Evolutionary conservation across 1,140 invertebrate species (phyloP), one percentile per base, ranked within the genome.

Genomic region (Drosophila sproati): DNA sequence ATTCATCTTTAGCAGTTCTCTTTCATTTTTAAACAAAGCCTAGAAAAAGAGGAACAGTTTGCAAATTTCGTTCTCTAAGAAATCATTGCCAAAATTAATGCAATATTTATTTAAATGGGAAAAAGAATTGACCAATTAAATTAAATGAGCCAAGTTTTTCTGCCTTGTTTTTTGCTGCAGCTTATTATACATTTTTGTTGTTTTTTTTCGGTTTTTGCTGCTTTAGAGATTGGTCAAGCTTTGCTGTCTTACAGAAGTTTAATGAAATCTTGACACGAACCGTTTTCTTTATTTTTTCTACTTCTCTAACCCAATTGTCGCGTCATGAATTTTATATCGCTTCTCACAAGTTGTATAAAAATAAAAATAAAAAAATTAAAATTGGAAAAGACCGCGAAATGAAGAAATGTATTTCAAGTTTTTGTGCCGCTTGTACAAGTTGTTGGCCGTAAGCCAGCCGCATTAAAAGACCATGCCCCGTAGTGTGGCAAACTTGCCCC

Each of bases 261-360:
- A 88, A 88, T 83, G 83, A 88, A 88, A 88, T 88, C 83, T 89
- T 83, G 70, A 80, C 85, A 88, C 80, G 85, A 71, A 87, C 62
- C 64, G 61, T 73, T 61, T n/a, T 73, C 29, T 48, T 54, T 28
- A 7, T 63, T 28, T 50, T 48, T 12, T 54, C 34, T 4, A 34
- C 7, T 37, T 37, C 35, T 48, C 51, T 32, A 37, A 37, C 28
- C 48, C 80, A 88, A 88, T 80, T 89, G 85, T 89, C 77, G 73
- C 77, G 83, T 75, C 82, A 88, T 88, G 83, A 88, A 88, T 87
- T 87, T 87, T 88, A 87, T 87, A 88, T 87, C 75, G 70, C 60
- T 71, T 57, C 72, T 78, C 74, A 82, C 80, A 82, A 88, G 82
- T 77, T 87, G 75, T 69, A 61, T 64, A 71, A 51, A 64, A 64